A percentile compares a stretch with the other conserved stretches of the same genome.
Evolutionary conservation across 2,113 vertebrate genomes (phyloP).

Genomic region (Uropsilus gracilis): DNA sequence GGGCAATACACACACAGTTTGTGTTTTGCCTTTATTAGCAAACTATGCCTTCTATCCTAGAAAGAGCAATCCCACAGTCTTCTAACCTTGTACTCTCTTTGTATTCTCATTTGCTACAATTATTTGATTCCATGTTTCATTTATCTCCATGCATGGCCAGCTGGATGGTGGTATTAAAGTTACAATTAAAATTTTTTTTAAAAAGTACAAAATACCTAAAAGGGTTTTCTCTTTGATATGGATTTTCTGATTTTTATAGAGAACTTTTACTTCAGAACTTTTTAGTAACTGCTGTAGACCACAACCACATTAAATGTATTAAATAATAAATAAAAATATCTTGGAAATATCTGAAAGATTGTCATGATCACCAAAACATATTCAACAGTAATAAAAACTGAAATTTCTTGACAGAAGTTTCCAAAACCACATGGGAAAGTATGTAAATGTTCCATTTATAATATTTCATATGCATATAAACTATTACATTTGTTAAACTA

Average conservation of each 20-base stretch:
- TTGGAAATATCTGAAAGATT: not conserved
- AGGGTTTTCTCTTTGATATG: not conserved
- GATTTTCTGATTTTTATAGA: conserved; percentile 21
- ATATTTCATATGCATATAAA: not conserved
- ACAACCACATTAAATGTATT: not conserved
- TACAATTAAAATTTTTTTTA: not conserved
- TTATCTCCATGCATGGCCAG: conserved; percentile 26
- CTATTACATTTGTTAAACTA: not conserved
- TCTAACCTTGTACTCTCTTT: not conserved
- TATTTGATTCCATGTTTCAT: conserved; percentile 66
- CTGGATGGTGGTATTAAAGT: conserved; percentile 64
- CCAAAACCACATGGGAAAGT: not conserved
- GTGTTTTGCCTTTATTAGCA: conserved; percentile 48
- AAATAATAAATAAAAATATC: not conserved
- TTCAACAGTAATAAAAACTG: not conserved
- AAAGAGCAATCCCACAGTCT: not conserved
- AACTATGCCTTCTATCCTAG: conserved; percentile 72
- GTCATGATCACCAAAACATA: not conserved
- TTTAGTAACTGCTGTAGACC: not conserved
- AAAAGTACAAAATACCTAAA: conserved; percentile 60
- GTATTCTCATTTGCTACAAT: conserved; percentile 70
- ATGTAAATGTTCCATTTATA: not conserved
- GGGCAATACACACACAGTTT: conserved; percentile 82
- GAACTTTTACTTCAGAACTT: not conserved
- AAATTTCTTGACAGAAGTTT: conserved; percentile 3